These are phyloP conservation scores for Heloderma charlesbogerti DNA, from an alignment of 2,113 vertebrate genomes.

Conservation along the genomic window DNA sequence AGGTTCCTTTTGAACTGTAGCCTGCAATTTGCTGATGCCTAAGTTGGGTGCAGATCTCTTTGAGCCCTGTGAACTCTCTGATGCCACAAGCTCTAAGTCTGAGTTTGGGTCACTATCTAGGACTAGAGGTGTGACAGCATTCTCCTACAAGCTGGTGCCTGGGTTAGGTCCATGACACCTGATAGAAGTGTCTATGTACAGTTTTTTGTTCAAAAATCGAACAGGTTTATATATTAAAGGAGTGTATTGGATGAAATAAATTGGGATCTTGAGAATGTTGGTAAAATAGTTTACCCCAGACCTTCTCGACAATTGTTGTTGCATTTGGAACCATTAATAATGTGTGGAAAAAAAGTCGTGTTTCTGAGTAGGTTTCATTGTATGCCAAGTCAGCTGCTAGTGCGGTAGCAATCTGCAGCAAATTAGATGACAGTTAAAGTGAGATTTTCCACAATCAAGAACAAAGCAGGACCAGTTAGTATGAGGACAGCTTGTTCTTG, in stretches of 20 bases:
- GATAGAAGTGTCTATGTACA: neutral
- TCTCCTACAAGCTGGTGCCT: neutral
- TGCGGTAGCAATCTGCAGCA: constrained; percentile 85
- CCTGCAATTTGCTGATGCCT: neutral
- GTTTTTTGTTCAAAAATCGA: neutral
- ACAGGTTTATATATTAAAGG: neutral
- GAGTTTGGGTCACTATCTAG: neutral
- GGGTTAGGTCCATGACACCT: neutral
- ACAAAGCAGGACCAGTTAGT: constrained; percentile 82
- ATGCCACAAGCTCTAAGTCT: neutral
- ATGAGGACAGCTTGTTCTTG: constrained; percentile 87
- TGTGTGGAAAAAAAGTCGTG: constrained; percentile 76
- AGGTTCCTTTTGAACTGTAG: too few relatives aligned
- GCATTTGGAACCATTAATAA: constrained; percentile 77
- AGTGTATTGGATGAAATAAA: neutral
- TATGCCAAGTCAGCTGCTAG: constrained; percentile 83
- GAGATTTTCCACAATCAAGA: constrained; percentile 88
- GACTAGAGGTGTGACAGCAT: neutral
- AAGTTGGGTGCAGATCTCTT: neutral
- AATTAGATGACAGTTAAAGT: constrained; percentile 87
- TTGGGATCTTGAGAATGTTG: neutral
- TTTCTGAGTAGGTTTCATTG: constrained; percentile 81
- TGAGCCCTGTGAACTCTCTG: neutral
- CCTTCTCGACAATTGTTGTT: constrained; percentile 65
- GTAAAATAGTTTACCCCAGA: constrained; percentile 59